These are phyloP conservation scores for Pica pica DNA, from an alignment of 2,113 vertebrate species.

Conservation along the genomic window DNA sequence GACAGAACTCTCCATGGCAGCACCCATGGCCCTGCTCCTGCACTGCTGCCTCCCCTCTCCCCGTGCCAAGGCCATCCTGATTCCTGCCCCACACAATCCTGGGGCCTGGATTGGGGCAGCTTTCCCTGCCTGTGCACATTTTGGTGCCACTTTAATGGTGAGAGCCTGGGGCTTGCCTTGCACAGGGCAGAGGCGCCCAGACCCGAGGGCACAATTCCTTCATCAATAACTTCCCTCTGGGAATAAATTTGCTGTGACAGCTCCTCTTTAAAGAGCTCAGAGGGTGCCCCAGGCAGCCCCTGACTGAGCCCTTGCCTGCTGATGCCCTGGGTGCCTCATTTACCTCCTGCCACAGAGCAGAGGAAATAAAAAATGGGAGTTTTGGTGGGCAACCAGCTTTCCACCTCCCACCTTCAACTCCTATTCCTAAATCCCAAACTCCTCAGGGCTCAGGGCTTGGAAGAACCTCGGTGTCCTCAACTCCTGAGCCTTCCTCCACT, in stretches of 20 bases:
- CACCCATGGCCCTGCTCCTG: neutral
- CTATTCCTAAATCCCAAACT: neutral
- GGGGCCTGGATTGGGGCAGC: neutral
- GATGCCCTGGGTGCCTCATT: neutral
- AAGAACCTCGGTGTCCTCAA: neutral
- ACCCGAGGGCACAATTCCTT: neutral
- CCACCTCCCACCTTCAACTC: neutral
- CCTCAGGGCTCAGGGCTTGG: neutral
- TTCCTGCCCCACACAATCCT: neutral
- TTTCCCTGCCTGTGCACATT: neutral
- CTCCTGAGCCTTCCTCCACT: neutral
- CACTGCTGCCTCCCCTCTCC: neutral
- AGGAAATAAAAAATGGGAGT: neutral
- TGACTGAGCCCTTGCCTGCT: neutral
- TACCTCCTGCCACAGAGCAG: neutral
- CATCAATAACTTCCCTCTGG: neutral
- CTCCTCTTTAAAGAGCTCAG: neutral
- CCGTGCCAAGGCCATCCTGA: neutral
- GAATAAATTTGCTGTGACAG: neutral
- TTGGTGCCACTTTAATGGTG: accelerated
- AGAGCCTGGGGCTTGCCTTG: neutral
- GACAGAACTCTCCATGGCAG: neutral
- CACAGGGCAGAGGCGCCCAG: neutral
- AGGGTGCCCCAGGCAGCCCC: neutral
- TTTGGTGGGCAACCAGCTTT: neutral